Percentiles rank a stretch among this genome's conserved stretches.
Evolutionary conservation across 2,797 vertebrate genomes (phyloP).

Genomic region (Brachyrhaphis roseni): DNA sequence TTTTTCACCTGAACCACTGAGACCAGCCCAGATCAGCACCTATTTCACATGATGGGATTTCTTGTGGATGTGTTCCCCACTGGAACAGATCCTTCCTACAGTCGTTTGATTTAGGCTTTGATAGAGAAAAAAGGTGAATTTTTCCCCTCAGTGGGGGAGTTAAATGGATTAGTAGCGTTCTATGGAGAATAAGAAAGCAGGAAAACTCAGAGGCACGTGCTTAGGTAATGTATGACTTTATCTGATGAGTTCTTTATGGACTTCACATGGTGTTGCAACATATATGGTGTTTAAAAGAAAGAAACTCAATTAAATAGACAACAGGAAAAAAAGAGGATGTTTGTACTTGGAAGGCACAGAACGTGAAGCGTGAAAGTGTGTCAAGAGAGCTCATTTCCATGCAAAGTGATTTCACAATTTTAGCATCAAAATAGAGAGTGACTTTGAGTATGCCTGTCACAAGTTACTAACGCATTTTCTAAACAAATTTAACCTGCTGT

Average conservation of each 20-base stretch:
- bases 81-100: slow-evolving; percentile 44
- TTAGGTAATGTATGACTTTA: slow-evolving; percentile 43
- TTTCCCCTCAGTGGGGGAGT: slow-evolving; percentile 34
- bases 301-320: slow-evolving; percentile 6
- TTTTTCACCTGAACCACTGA: slow-evolving; percentile 59
- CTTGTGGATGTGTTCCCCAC: slow-evolving; percentile 49
- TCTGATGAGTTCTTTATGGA: slow-evolving; percentile 53
- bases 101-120: slow-evolving; percentile 65
- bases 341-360: slow-evolving; percentile 4
- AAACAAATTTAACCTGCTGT: slow-evolving; percentile 61
- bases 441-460: slow-evolving; percentile 51
- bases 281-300: slow-evolving; percentile 1
- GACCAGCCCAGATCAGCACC: slow-evolving; percentile 64
- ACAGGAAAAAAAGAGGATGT: neutral
- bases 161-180: slow-evolving; percentile 63
- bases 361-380: slow-evolving; percentile 44
- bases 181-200: slow-evolving; percentile 44
- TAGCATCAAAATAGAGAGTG: slow-evolving; percentile 63
- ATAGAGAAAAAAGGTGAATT: slow-evolving; percentile 44
- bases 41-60: slow-evolving; percentile 73
- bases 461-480: slow-evolving; percentile 58
- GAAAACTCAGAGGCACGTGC: slow-evolving; percentile 27
- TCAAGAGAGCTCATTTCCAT: slow-evolving; percentile 61
- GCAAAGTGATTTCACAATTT: slow-evolving; percentile 67
- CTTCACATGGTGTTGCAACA: slow-evolving; percentile 14